Conservation (phyloP, 2,113 vertebrate genomes). For the Oceanodroma tethys region DNA sequence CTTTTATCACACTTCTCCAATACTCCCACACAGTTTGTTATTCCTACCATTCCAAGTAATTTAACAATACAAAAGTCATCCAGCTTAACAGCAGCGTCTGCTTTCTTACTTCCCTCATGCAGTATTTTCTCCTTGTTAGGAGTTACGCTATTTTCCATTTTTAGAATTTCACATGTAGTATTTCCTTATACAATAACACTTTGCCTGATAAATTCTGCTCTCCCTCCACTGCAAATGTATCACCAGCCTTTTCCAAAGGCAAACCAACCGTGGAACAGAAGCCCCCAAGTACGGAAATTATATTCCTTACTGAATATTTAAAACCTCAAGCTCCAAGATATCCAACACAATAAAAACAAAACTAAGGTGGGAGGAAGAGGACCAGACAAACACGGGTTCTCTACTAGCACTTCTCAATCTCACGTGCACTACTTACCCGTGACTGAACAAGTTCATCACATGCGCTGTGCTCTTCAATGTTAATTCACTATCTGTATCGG, state of each 20-base stretch:
- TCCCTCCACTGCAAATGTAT: background rate
- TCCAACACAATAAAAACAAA: background rate
- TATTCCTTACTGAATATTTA: background rate
- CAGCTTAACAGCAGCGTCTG: background rate
- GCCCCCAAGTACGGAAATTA: rapidly evolving
- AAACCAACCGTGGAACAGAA: background rate
- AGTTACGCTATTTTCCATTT: background rate
- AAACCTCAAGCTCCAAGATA: background rate
- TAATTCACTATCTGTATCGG: background rate
- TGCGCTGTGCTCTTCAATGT: background rate
- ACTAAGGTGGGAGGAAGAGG: background rate
- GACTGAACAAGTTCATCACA: no score
- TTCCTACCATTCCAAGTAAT: background rate
- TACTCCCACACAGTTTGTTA: background rate
- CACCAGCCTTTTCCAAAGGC: background rate
- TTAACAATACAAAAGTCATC: background rate
- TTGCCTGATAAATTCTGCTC: background rate
- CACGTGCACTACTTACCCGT: rapidly evolving
- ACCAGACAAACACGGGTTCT: background rate
- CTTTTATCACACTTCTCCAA: background rate
- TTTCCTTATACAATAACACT: background rate
- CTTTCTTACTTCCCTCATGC: background rate
- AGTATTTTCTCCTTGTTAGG: rapidly evolving
- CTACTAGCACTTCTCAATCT: background rate
- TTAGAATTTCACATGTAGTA: background rate